Conservation (phyloP, 2,888 invertebrate genomes). For the Cremastinae sp. region DNA sequence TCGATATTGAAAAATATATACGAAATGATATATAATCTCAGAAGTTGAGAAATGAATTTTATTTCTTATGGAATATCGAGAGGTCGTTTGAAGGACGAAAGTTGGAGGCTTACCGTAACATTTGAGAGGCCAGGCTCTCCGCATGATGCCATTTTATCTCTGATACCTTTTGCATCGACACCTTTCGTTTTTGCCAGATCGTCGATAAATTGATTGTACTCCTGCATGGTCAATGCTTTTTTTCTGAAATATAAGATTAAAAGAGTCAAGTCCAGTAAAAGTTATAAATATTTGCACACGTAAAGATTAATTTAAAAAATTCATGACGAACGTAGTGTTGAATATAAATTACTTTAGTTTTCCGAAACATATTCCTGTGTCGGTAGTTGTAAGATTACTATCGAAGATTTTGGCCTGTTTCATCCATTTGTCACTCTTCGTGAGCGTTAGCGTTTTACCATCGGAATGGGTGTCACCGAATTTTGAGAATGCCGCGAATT, state of each 20-base stretch:
- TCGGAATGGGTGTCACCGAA: conserved; percentile 80
- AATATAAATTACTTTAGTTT: conserved; percentile 78
- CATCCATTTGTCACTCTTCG: conserved; percentile 81
- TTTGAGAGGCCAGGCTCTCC: conserved; percentile 74
- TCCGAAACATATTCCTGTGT: conserved; percentile 80
- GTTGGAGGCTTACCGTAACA: conserved; percentile 60
- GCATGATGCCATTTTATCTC: conserved; percentile 75
- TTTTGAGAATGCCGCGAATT: conserved; percentile 75
- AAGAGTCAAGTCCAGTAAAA: not conserved
- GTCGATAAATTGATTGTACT: conserved; percentile 78
- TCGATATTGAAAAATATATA: not conserved
- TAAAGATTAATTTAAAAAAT: not conserved
- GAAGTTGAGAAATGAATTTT: not conserved
- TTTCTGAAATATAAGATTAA: conserved; percentile 58
- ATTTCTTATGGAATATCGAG: not conserved
- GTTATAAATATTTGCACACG: conserved; percentile 3
- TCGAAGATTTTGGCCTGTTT: conserved; percentile 80
- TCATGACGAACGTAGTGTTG: too few species aligned
- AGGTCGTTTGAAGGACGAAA: too few species aligned
- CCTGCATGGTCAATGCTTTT: conserved; percentile 74
- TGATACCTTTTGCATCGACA: conserved; percentile 74
- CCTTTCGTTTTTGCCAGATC: conserved; percentile 78
- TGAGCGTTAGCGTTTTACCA: conserved; percentile 78
- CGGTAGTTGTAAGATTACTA: conserved; percentile 79
- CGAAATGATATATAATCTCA: too few species aligned